Evolutionary conservation across 2,797 vertebrate genomes (phyloP), one percentile per base, ranked within the genome.

Genomic region (Ficedula albicollis): DNA sequence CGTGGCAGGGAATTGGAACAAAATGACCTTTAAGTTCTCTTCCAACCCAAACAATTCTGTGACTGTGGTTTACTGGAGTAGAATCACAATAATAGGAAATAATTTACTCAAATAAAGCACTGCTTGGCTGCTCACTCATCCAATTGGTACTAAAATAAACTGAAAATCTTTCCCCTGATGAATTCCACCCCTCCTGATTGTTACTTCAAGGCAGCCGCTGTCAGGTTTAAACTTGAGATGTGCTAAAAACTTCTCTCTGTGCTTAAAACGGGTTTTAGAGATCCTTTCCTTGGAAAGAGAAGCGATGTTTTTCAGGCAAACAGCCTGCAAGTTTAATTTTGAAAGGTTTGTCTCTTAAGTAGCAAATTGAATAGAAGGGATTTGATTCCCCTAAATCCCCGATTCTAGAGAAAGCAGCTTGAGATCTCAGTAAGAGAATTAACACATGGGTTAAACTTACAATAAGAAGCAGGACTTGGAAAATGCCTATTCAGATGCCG

Each of bases 341-440:
- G 79, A 78, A 84, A 75, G 82, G 92, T 93, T 95, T 91, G 89
- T 94, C 84, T 96, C 87, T 87, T 83, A 84, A 92, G 69, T 49
- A 78, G 4, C 15, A 54, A 87, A 91, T 87, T 89, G 93, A 96
- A 93, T 83, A 87, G 90, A 85, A 59, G 79, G 69, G 94, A 94
- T 96, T 96, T 95, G 59, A 80, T 85, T 89, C 87, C 76, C 66
- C 11, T 91, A 96, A 96, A 95, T 94, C 95, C 92, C 75, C 0
- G 21, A 81, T 96, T 94, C 87, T 94, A 55, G 89, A 85, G 92
- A 94, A 95, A 96, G 93, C 93, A 92, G 96, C 95, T 96, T 96
- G 96, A 96, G 92, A 94, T 95, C 87, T 94, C 92, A 43, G 90
- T 96, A 84, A 97, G 91, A 95, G 96, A 97, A 96, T 97, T 96